Evolutionary conservation across 1,140 invertebrate genomes (phyloP), one percentile per base, ranked within the genome.

Genomic region (Heliconius melpomene): DNA sequence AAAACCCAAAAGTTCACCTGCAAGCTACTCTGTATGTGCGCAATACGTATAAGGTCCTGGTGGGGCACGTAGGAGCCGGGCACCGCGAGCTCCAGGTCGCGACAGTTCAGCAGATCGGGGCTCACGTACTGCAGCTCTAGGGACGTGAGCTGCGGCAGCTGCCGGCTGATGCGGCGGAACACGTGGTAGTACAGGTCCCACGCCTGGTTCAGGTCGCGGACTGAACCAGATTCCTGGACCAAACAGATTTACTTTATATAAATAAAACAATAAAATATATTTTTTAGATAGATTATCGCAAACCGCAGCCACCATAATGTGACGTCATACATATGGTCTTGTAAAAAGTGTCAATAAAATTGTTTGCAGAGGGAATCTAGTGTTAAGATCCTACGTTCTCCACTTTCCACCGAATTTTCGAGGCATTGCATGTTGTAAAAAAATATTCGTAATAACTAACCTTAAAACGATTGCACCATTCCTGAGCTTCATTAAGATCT

Each of bases 121-220:
- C 98, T 99, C 6, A 99, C 99, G 92, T 99, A 99, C 87, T 99
- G 98, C 74, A 99, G 94, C 94, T 99, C 99, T 50, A 98, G 93
- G 36, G 97, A 97, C 7, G 97, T 98, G 7, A 98, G 89, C 86
- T 98, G 98, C 7, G 98, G 98, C 77, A 99, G 94, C 93, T 99
- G 99, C 75, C 98, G 96, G 3, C 98, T 98, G 84, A 99, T 99
- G 75, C 98, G 96, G 57, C 99, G 96, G 92, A 99, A 99, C 16
- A 99, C 98, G 88, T 99, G 98, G 94, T 99, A 99, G 92, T 99
- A 99, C 1, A 99, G 95, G 91, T 99, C 99, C 99, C 99, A 99
- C 16, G 99, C 99, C 90, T 99, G 98, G 88, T 98, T 99, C 29
- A 99, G 92, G 86, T 99, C 98, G 78, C 98, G 96, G 1, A 98